Evolutionary conservation across 2,797 vertebrate species (phyloP).

Genomic region (Parauchenoglanis ngamensis): DNA sequence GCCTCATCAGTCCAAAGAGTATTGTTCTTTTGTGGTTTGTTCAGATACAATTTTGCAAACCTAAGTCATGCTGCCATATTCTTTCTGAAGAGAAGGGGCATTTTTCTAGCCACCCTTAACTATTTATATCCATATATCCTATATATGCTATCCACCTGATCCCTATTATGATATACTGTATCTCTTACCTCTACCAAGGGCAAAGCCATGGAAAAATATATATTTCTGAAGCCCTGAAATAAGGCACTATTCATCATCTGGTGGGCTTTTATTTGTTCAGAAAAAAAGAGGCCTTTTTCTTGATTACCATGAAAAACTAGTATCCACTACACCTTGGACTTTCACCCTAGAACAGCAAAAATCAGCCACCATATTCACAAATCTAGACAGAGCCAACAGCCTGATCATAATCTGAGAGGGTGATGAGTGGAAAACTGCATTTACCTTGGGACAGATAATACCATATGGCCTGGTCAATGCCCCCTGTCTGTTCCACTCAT

Average conservation of each 20-base stretch:
- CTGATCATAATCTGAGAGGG: background rate
- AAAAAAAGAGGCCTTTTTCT: background rate
- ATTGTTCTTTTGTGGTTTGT: background rate
- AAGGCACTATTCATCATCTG: background rate
- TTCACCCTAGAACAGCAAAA: background rate
- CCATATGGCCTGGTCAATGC: slow-evolving; percentile 1
- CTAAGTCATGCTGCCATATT: too few species aligned
- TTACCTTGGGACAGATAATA: background rate
- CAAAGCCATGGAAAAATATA: background rate
- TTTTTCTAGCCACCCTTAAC: too few species aligned
- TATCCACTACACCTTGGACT: background rate
- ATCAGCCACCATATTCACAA: background rate
- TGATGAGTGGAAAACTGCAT: background rate
- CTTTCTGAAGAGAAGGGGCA: too few species aligned
- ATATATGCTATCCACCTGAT: background rate
- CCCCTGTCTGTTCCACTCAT: background rate
- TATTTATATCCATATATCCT: background rate
- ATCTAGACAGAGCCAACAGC: background rate
- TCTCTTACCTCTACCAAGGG: background rate
- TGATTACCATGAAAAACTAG: background rate
- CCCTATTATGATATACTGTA: background rate
- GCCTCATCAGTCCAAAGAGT: background rate
- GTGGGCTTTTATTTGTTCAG: background rate
- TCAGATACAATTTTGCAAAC: too few species aligned
- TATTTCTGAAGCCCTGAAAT: background rate